These are phyloP conservation scores for Cordilura impudica DNA, from an alignment of 2,888 invertebrate genomes.

Conservation along the genomic window DNA sequence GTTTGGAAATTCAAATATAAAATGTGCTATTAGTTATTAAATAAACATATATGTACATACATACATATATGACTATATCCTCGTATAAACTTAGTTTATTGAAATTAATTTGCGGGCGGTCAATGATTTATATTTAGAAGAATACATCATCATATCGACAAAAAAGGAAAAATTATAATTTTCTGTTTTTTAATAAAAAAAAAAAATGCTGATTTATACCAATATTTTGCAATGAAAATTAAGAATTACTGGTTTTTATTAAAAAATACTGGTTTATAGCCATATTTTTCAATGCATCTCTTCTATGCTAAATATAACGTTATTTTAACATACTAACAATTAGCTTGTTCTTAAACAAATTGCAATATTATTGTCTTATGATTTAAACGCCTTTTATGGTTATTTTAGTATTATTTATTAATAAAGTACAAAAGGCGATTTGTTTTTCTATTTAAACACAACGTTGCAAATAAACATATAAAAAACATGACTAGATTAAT, in stretches of 20 bases:
- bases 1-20: too few species aligned
- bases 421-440: neutral
- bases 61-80: too few species aligned
- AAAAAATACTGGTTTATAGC: neutral
- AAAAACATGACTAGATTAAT: constrained; percentile 30
- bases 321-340: neutral
- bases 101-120: too few species aligned
- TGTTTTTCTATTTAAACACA: neutral
- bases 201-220: neutral
- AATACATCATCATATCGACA: too few species aligned
- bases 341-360: neutral
- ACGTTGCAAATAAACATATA: neutral
- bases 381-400: constrained; percentile 20
- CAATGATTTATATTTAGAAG: too few species aligned
- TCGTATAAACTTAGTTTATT: too few species aligned
- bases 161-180: too few species aligned
- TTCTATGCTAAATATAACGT: neutral
- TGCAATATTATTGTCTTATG: neutral
- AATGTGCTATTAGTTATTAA: too few species aligned
- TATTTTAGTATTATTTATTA: neutral
- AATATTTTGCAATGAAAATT: neutral
- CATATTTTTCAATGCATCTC: neutral
- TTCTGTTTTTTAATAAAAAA: too few species aligned
- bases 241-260: neutral
- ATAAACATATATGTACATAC: too few species aligned